Percentiles rank a stretch among this genome's conserved stretches.
Evolutionary conservation across 1,140 invertebrate genomes (phyloP).

Genomic region (Zaprionus ornatus): DNA sequence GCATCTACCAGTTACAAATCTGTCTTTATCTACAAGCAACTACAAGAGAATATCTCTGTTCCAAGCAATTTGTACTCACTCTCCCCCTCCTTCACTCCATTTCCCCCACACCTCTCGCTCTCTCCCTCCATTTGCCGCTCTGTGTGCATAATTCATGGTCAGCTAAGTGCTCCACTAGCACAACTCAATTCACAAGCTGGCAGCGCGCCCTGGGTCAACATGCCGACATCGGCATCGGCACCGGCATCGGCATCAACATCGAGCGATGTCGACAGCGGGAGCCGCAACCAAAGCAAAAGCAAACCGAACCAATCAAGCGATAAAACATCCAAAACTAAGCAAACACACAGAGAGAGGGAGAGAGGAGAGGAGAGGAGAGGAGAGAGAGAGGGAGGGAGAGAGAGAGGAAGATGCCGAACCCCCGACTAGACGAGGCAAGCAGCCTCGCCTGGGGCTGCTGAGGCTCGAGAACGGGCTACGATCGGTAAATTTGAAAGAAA

Average conservation of each 20-base stretch:
- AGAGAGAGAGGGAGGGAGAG: neutral
- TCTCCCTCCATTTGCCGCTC: neutral
- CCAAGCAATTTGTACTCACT: neutral
- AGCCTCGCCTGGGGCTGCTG: constrained; percentile 32
- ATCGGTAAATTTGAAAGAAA: constrained; percentile 81
- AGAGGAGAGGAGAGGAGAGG: neutral
- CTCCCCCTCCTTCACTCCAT: neutral
- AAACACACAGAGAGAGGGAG: constrained; percentile 57
- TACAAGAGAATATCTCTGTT: neutral
- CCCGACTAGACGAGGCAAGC: neutral
- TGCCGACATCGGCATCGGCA: constrained; percentile 1
- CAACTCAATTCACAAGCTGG: constrained; percentile 62
- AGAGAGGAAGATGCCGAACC: constrained; percentile 6
- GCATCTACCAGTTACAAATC: neutral
- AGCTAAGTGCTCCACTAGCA: constrained; percentile 29
- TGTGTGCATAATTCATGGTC: constrained; percentile 23
- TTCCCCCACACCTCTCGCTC: neutral
- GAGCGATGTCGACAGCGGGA: constrained; percentile 5
- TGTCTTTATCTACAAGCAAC: neutral
- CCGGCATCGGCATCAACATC: constrained; percentile 17
- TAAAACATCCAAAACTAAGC: constrained; percentile 78
- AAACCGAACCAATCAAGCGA: constrained; percentile 67
- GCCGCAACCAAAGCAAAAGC: constrained; percentile 51
- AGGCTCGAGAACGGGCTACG: constrained; percentile 52
- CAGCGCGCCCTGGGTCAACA: constrained; percentile 62